Conservation (phyloP, 2,797 vertebrate species). For the Simalia tracyae region DNA sequence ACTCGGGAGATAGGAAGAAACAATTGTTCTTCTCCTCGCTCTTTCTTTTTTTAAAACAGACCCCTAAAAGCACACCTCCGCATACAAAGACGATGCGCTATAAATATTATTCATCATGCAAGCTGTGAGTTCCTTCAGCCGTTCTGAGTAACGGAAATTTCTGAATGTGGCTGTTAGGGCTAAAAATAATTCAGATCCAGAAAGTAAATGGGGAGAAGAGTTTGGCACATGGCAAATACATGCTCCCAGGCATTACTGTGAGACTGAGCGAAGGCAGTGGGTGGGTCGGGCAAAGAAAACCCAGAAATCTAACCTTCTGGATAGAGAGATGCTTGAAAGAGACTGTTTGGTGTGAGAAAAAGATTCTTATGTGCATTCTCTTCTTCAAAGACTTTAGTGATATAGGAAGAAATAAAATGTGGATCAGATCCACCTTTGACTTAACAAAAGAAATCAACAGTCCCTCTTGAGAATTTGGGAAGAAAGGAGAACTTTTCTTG, state of each 20-base stretch:
- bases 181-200: slow-evolving; percentile 24
- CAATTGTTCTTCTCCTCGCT: neutral
- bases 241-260: neutral
- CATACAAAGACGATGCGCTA: neutral
- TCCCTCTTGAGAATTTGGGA: neutral
- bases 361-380: neutral
- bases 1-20: neutral
- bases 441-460: neutral
- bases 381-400: neutral
- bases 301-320: neutral
- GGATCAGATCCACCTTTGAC: neutral
- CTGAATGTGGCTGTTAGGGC: slow-evolving; percentile 23
- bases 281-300: neutral
- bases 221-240: slow-evolving; percentile 6
- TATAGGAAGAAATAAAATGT: neutral
- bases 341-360: neutral
- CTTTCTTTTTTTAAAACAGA: neutral
- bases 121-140: neutral
- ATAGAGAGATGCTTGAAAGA: neutral
- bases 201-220: neutral
- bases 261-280: neutral
- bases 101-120: slow-evolving; percentile 18
- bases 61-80: neutral
- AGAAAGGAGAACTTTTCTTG: neutral
- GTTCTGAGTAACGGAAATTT: slow-evolving; percentile 28